Evolutionary conservation across 37 sponge, comb jelly and placozoan genomes (phyloP).

Genomic region (Crambe crambe): DNA sequence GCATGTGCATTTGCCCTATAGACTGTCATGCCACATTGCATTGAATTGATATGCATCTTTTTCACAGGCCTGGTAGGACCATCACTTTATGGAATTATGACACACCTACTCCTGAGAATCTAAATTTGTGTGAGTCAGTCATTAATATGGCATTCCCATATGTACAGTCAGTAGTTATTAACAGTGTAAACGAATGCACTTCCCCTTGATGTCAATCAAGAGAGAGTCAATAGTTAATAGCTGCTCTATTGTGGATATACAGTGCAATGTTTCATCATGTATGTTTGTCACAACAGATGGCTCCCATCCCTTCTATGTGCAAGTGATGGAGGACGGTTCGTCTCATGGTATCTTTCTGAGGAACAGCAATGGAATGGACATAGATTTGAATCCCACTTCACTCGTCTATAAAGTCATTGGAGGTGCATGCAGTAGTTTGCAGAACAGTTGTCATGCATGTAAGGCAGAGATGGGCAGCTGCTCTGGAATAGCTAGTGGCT

Average conservation of each 20-base stretch:
- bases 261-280: no score
- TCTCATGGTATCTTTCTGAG: conserved; percentile 87
- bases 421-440: no score
- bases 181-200: no score
- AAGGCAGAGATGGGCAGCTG: no score
- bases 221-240: no score
- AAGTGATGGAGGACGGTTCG: conserved; percentile 44
- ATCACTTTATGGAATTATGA: conserved; percentile 85
- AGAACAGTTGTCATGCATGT: no score
- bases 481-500: no score
- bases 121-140: conserved; percentile 76
- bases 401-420: conserved; percentile 43
- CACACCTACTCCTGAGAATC: conserved; percentile 58
- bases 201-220: no score
- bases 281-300: conserved; percentile 60
- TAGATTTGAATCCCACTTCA: background rate
- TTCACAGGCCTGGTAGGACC: conserved; percentile 4
- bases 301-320: conserved; percentile 88
- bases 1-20: no score
- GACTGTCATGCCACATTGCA: no score
- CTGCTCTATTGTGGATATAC: background rate
- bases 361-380: conserved; percentile 95
- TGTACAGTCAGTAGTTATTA: no score
- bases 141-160: background rate
- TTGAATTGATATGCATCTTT: no score